These are phyloP conservation scores for Amiota communis DNA, from an alignment of 2,888 invertebrate species.

Conservation along the genomic window DNA sequence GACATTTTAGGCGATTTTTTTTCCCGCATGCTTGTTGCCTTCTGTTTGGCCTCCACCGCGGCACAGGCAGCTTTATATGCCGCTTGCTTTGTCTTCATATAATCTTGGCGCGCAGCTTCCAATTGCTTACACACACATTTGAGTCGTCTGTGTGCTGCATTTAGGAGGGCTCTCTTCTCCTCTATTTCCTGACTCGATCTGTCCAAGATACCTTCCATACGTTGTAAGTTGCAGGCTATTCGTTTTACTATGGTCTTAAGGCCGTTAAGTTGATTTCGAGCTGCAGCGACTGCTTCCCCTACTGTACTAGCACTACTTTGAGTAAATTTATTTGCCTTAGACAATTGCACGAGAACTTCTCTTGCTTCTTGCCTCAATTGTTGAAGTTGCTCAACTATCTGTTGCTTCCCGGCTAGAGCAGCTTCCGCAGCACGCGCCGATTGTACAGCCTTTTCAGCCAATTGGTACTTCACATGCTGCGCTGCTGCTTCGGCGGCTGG, in stretches of 20 bases:
- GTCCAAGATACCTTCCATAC: slow-evolving; percentile 77
- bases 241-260: slow-evolving; percentile 73
- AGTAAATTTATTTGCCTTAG: slow-evolving; percentile 77
- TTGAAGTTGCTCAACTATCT: slow-evolving; percentile 79
- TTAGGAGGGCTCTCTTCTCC: slow-evolving; percentile 79
- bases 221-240: slow-evolving; percentile 76
- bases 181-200: slow-evolving; percentile 77
- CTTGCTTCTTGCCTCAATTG: slow-evolving; percentile 80
- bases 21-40: slow-evolving; percentile 42
- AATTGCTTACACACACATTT: slow-evolving; percentile 79
- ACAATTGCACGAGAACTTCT: slow-evolving; percentile 77
- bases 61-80: slow-evolving; percentile 80
- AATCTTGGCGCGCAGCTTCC: slow-evolving; percentile 77
- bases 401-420: slow-evolving; percentile 80
- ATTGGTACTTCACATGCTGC: slow-evolving; percentile 81
- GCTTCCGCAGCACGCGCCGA: slow-evolving; percentile 82
- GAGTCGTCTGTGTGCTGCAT: slow-evolving; percentile 78
- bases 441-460: slow-evolving; percentile 81
- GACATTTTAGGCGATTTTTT: no score
- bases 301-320: slow-evolving; percentile 78
- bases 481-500: slow-evolving; percentile 81
- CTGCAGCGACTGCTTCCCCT: slow-evolving; percentile 77
- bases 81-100: slow-evolving; percentile 79
- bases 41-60: slow-evolving; percentile 79
- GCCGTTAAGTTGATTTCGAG: slow-evolving; percentile 75